Percentiles rank a stretch among this genome's conserved stretches.
These are phyloP conservation scores for Thymelicus sylvestris DNA, from an alignment of 2,888 invertebrate genomes.

Conservation along the genomic window DNA sequence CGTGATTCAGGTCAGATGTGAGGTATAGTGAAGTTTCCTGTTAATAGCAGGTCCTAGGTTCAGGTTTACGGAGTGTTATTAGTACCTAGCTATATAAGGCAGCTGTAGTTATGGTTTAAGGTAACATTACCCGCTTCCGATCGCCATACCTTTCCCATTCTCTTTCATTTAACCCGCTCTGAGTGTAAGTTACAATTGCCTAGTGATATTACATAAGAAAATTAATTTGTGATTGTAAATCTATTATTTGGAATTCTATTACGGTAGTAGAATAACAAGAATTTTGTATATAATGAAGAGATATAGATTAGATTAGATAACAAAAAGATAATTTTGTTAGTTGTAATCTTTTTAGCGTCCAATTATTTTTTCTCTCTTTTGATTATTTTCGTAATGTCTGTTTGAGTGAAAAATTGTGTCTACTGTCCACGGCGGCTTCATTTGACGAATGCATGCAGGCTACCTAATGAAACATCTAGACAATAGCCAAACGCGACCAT, in stretches of 20 bases:
- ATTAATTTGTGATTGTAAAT: conserved; percentile 5
- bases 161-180: conserved; percentile 5
- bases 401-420: too few species aligned
- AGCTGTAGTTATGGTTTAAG: conserved; percentile 18
- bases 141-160: conserved; percentile 24
- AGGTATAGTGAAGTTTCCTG: too few species aligned
- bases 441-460: too few species aligned
- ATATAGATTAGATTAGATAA: not conserved
- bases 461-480: too few species aligned
- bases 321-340: not conserved
- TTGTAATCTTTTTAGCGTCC: too few species aligned
- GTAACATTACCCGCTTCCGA: conserved; percentile 21
- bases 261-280: not conserved
- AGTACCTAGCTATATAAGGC: not conserved
- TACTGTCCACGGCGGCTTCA: too few species aligned
- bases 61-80: too few species aligned
- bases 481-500: too few species aligned
- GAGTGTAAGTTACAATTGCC: not conserved
- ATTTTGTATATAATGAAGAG: not conserved
- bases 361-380: too few species aligned
- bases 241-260: not conserved
- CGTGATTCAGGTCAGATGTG: too few species aligned
- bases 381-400: too few species aligned
- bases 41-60: too few species aligned
- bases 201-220: not conserved